A percentile compares a stretch with the other conserved stretches of the same genome.
Conservation (phyloP, 1,140 invertebrate genomes). For the Spodoptera litura region DNA sequence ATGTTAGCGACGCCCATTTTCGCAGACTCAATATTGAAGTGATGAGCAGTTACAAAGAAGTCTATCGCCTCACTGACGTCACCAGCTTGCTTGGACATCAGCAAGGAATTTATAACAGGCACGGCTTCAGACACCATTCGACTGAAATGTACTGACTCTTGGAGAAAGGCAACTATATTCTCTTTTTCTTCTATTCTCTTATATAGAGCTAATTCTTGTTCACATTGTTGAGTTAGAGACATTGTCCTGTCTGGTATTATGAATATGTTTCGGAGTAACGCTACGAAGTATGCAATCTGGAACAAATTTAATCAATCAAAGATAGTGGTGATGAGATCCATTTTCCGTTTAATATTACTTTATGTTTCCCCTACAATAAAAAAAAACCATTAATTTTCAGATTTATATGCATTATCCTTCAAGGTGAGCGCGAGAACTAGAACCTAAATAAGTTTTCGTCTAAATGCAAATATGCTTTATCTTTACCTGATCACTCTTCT, state of each 20-base stretch:
- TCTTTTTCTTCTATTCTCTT: slow-evolving; percentile 84
- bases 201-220: slow-evolving; percentile 77
- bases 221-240: slow-evolving; percentile 70
- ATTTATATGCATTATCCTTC: too few species aligned
- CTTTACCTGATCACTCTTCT: slow-evolving; percentile 82
- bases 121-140: slow-evolving; percentile 89
- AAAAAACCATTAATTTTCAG: too few species aligned
- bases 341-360: too few species aligned
- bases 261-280: slow-evolving; percentile 78
- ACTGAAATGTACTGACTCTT: slow-evolving; percentile 90
- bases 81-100: slow-evolving; percentile 91
- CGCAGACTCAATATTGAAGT: slow-evolving; percentile 91
- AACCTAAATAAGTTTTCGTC: too few species aligned
- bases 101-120: slow-evolving; percentile 89
- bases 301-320: slow-evolving; percentile 36
- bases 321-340: too few species aligned
- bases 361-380: too few species aligned
- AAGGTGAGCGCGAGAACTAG: too few species aligned
- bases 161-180: slow-evolving; percentile 85
- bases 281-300: slow-evolving; percentile 81
- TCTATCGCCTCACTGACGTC: slow-evolving; percentile 95
- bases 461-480: not conserved
- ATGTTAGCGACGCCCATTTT: slow-evolving; percentile 91
- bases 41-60: slow-evolving; percentile 93
- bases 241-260: slow-evolving; percentile 71